Percentiles rank a stretch among this genome's conserved stretches.
These are phyloP conservation scores for Prionace glauca DNA, from an alignment of 2,797 vertebrate genomes.

Conservation along the genomic window DNA sequence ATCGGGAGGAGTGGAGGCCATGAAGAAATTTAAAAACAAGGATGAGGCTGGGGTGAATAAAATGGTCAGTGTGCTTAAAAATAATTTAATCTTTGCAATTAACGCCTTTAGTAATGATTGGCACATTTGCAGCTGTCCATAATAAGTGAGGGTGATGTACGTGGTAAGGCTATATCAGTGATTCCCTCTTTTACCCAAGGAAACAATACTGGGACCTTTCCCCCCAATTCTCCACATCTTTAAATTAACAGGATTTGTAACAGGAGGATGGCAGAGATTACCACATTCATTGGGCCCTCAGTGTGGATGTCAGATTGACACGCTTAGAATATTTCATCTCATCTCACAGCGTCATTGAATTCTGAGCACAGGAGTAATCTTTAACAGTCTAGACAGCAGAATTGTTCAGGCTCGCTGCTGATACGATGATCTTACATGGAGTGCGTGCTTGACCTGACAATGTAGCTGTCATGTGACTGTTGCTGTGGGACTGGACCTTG, in stretches of 20 bases:
- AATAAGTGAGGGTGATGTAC: background rate
- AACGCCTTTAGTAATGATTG: background rate
- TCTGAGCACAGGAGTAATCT: background rate
- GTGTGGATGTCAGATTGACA: background rate
- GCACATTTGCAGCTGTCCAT: background rate
- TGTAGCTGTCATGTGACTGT: background rate
- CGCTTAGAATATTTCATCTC: background rate
- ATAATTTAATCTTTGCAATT: background rate
- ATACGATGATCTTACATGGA: background rate
- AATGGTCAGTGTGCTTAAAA: background rate
- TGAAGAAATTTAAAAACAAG: background rate
- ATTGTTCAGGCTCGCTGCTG: background rate
- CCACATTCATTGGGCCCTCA: background rate
- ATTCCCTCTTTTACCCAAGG: background rate
- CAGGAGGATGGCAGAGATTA: background rate
- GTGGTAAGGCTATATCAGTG: background rate
- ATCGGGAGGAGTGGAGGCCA: background rate
- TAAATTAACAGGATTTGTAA: background rate
- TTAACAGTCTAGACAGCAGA: background rate
- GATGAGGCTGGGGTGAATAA: background rate
- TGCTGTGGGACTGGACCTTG: background rate
- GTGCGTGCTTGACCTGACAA: background rate
- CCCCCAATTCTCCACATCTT: background rate
- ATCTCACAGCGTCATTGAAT: background rate
- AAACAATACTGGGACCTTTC: background rate